phyloP scores from a whole-genome alignment of 2,113 vertebrate genomes.

The Epinephelus moara region DNA sequence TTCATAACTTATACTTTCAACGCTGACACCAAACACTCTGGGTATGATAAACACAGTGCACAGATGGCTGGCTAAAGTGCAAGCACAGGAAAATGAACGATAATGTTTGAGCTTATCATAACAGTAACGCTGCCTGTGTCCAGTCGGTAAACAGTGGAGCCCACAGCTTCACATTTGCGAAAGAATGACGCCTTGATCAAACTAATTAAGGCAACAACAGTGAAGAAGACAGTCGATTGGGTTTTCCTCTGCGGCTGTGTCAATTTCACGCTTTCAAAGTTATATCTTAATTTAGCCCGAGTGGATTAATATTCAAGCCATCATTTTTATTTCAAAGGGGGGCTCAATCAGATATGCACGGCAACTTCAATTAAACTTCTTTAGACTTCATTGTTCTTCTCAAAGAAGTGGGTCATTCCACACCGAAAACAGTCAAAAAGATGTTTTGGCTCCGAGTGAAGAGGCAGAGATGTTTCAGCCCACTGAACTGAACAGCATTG shows the following conservation, averaged over 20 bases:
- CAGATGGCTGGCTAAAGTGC: slow-evolving; percentile 72
- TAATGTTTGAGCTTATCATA: slow-evolving; percentile 40
- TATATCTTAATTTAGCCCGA: slow-evolving; percentile 67
- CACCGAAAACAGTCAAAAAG: slow-evolving; percentile 58
- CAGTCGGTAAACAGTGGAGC: slow-evolving; percentile 40
- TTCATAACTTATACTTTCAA: slow-evolving; percentile 71
- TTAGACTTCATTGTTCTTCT: slow-evolving; percentile 65
- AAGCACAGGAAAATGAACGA: slow-evolving; percentile 39
- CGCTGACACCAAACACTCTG: slow-evolving; percentile 54
- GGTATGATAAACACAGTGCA: slow-evolving; percentile 61
- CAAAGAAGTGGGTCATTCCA: slow-evolving; percentile 74
- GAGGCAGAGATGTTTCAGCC: slow-evolving; percentile 70
- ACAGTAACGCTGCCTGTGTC: slow-evolving; percentile 32
- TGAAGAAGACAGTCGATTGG: slow-evolving; percentile 18
- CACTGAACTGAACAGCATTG: slow-evolving; percentile 69
- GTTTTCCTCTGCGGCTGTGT: slow-evolving; percentile 46
- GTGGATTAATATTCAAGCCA: slow-evolving; percentile 68
- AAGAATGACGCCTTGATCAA: slow-evolving; percentile 45
- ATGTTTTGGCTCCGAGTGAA: slow-evolving; percentile 66
- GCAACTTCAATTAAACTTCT: slow-evolving; percentile 76
- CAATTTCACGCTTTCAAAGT: slow-evolving; percentile 70
- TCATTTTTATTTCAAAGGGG: slow-evolving; percentile 70
- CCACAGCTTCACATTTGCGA: slow-evolving; percentile 5
- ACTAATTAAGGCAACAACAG: slow-evolving; percentile 55
- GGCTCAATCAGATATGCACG: slow-evolving; percentile 71